These are phyloP conservation scores for Chymomyza caudatula DNA, from an alignment of 2,888 invertebrate genomes.

Conservation along the genomic window DNA sequence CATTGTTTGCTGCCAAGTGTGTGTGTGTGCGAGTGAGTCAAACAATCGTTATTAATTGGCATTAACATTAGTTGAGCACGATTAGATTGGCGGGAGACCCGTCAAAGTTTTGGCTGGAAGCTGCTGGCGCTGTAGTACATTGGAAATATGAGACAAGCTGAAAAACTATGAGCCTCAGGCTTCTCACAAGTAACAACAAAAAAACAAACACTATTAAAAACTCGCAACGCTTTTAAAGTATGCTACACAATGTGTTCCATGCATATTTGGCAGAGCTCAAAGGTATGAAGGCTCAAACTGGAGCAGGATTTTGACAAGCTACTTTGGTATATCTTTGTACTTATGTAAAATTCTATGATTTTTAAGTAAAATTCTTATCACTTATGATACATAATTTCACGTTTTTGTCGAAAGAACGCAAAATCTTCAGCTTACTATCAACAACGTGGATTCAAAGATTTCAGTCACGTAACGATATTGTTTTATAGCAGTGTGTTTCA, in stretches of 20 bases:
- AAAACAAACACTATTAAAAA: background rate
- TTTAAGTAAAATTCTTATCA: too few species aligned
- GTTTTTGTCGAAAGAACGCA: too few species aligned
- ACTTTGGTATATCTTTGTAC: too few species aligned
- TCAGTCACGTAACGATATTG: too few species aligned
- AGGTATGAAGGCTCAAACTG: too few species aligned
- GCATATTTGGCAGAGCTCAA: too few species aligned
- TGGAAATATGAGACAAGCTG: background rate
- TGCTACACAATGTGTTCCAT: background rate
- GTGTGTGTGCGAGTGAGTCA: background rate
- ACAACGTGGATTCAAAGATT: too few species aligned
- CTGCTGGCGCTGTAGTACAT: background rate
- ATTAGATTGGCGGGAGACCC: background rate
- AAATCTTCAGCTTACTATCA: too few species aligned
- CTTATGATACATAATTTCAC: too few species aligned
- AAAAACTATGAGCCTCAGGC: background rate
- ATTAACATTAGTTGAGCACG: background rate
- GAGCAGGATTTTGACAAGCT: too few species aligned
- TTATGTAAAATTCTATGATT: too few species aligned
- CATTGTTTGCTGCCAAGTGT: background rate
- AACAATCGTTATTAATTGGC: background rate
- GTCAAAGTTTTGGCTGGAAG: background rate
- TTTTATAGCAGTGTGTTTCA: too few species aligned
- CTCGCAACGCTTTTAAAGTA: background rate
- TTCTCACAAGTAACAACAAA: background rate